These are phyloP conservation scores for Coreoperca whiteheadi DNA, from an alignment of 2,113 vertebrate genomes.

Conservation along the genomic window DNA sequence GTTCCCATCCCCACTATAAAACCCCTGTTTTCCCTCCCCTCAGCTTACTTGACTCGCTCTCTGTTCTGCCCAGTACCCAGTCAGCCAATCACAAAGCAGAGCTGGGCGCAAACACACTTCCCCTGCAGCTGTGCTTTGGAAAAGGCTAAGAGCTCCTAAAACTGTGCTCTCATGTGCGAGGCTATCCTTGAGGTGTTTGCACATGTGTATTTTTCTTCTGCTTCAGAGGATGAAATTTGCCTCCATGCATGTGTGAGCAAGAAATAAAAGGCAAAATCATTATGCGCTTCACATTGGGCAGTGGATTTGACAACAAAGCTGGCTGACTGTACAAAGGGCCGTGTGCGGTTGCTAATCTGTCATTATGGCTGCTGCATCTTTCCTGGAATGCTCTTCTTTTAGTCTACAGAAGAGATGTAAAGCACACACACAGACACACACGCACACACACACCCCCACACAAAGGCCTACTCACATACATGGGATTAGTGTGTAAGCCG, in stretches of 20 bases:
- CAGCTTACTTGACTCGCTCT: slow-evolving; percentile 61
- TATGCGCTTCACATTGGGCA: slow-evolving; percentile 53
- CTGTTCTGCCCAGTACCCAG: slow-evolving; percentile 84
- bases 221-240: not conserved
- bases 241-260: not conserved
- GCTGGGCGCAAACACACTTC: slow-evolving; percentile 59
- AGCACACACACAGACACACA: slow-evolving; percentile 23
- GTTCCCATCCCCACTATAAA: slow-evolving; percentile 34
- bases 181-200: slow-evolving; percentile 13
- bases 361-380: slow-evolving; percentile 60
- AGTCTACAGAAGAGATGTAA: slow-evolving; percentile 29
- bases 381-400: slow-evolving; percentile 52
- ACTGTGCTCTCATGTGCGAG: slow-evolving; percentile 37
- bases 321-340: slow-evolving; percentile 46
- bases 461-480: slow-evolving; percentile 36
- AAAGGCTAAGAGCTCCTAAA: slow-evolving; percentile 50
- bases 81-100: slow-evolving; percentile 79
- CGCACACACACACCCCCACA: slow-evolving; percentile 28
- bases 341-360: slow-evolving; percentile 63
- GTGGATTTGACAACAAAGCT: slow-evolving; percentile 68
- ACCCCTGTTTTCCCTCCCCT: slow-evolving; percentile 49
- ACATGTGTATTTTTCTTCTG: not conserved
- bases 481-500: slow-evolving; percentile 69
- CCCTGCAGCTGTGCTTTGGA: slow-evolving; percentile 62
- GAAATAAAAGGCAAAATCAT: slow-evolving; percentile 26